Percentiles rank a stretch among this genome's conserved stretches.
Conservation (phyloP, 2,888 invertebrate genomes). For the Aleiodes leptofemur region DNA sequence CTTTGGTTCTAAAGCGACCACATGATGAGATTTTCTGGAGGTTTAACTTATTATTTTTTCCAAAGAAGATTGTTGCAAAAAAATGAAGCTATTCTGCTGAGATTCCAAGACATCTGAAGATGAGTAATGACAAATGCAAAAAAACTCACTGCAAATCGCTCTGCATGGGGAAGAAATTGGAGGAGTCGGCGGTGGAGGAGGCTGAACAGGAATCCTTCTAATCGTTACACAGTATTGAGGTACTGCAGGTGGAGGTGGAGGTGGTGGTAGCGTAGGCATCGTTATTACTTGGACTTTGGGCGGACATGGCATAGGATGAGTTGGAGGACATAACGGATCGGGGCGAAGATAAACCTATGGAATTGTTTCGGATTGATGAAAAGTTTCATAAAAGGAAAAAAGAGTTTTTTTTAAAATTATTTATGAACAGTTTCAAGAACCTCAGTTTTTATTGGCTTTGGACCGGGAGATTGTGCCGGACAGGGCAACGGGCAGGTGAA, state of each 20-base stretch:
- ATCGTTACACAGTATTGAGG: slow-evolving; percentile 17
- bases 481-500: slow-evolving; percentile 16
- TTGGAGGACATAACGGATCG: slow-evolving; percentile 3
- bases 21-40: no score
- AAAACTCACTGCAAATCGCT: slow-evolving; percentile 24
- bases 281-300: slow-evolving; percentile 25
- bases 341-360: slow-evolving; percentile 23
- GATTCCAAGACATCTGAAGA: no score
- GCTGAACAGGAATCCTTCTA: slow-evolving; percentile 11
- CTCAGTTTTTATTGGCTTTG: slow-evolving; percentile 29
- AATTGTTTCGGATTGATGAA: not conserved
- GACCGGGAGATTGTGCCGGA: not conserved
- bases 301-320: slow-evolving; percentile 17
- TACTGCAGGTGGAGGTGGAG: slow-evolving; percentile 1
- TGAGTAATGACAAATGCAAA: no score
- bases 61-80: no score
- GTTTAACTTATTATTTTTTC: no score
- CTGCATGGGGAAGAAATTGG: slow-evolving; percentile 12
- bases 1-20: no score
- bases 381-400: not conserved
- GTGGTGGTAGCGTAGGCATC: not conserved
- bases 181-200: slow-evolving; percentile 23
- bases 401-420: no score
- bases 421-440: not conserved
- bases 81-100: no score